Percentiles rank a stretch among this genome's conserved stretches.
phyloP scores from a whole-genome alignment of 2,888 invertebrate genomes.

The Ditula angustiorana region DNA sequence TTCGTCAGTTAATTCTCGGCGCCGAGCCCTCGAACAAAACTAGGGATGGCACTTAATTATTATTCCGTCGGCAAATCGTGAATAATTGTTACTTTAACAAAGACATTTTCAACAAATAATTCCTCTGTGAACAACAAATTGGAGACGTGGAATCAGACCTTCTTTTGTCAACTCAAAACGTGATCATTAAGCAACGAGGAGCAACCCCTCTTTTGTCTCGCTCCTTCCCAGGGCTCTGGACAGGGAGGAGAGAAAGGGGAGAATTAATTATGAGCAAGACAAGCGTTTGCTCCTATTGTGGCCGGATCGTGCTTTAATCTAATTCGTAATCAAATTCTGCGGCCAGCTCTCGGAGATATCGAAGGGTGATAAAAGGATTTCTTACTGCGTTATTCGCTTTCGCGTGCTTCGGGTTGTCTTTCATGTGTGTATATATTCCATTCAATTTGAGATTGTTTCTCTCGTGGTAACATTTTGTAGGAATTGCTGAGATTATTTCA shows the following conservation, averaged over 20 bases:
- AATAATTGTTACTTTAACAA: slow-evolving; percentile 19
- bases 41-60: not conserved
- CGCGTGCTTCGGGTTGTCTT: not conserved
- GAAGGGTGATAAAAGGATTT: slow-evolving; percentile 1
- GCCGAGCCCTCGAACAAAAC: not conserved
- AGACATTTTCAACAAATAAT: slow-evolving; percentile 24
- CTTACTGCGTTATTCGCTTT: slow-evolving; percentile 17
- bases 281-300: slow-evolving; percentile 25
- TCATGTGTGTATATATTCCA: too few species aligned
- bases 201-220: slow-evolving; percentile 10
- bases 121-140: slow-evolving; percentile 22
- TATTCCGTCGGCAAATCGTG: slow-evolving; percentile 21
- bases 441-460: too few species aligned
- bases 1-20: not conserved
- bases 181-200: slow-evolving; percentile 11
- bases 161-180: slow-evolving; percentile 28
- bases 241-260: not conserved
- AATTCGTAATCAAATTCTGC: slow-evolving; percentile 31
- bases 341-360: slow-evolving; percentile 15
- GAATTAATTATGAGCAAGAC: slow-evolving; percentile 33
- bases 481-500: too few species aligned
- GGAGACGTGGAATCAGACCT: slow-evolving; percentile 25
- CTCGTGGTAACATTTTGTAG: too few species aligned
- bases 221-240: not conserved
- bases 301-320: slow-evolving; percentile 33